Conservation (phyloP, 2,888 invertebrate species). For the Drosophila macrospina region DNA sequence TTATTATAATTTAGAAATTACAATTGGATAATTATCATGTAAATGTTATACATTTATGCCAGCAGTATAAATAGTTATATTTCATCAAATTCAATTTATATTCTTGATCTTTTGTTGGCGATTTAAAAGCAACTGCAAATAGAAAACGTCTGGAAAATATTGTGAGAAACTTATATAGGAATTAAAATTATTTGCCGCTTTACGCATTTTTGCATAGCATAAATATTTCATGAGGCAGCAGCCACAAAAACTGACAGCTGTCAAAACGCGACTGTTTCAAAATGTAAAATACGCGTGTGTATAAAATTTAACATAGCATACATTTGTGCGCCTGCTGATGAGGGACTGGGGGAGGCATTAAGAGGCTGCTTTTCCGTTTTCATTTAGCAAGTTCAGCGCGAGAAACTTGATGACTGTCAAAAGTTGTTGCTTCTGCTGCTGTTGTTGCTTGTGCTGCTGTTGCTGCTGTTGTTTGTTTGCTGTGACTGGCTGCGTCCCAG, state of each 20-base stretch:
- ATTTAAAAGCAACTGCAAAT: constrained; percentile 10
- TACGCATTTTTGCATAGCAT: constrained; percentile 66
- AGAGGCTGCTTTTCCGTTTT: constrained; percentile 62
- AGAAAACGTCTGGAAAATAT: constrained; percentile 25
- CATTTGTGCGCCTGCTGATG: constrained; percentile 26
- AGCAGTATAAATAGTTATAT: no score
- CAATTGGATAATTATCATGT: no score
- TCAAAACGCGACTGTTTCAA: constrained; percentile 72
- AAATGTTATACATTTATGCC: no score
- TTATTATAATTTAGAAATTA: no score
- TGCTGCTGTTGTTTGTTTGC: constrained; percentile 10
- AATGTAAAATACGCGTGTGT: constrained; percentile 50
- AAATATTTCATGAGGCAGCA: constrained; percentile 76
- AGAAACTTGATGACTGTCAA: constrained; percentile 57
- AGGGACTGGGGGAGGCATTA: neutral
- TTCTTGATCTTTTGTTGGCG: neutral
- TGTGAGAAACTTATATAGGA: constrained; percentile 23
- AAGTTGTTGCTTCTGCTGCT: constrained; percentile 42
- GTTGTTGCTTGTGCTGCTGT: constrained; percentile 13
- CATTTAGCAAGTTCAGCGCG: constrained; percentile 47
- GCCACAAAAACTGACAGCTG: constrained; percentile 76
- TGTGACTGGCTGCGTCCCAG: constrained; percentile 43
- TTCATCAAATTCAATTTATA: neutral
- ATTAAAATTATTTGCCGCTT: constrained; percentile 62
- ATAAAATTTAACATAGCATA: constrained; percentile 62